phyloP scores from a whole-genome alignment of 2,888 invertebrate genomes.

The Achlya flavicornis region DNA sequence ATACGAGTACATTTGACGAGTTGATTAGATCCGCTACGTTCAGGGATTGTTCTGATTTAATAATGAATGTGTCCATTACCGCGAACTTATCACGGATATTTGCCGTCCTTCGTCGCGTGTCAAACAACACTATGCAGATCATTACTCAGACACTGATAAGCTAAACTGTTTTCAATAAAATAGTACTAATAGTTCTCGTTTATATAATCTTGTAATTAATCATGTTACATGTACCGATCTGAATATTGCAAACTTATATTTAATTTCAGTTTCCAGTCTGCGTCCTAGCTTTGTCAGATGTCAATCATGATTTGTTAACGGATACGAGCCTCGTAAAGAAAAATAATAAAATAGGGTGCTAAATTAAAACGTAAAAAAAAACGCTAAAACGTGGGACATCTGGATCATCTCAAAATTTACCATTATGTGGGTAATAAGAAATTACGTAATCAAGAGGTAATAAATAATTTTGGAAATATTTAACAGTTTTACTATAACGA shows the following conservation, averaged over 20 bases:
- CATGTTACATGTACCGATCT: not conserved
- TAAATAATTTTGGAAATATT: not conserved
- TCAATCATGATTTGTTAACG: not conserved
- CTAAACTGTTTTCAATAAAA: constrained; percentile 9
- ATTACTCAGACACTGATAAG: constrained; percentile 51
- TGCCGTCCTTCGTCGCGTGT: constrained; percentile 47
- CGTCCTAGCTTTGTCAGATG: not conserved
- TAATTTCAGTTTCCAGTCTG: not conserved
- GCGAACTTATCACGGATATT: constrained; percentile 73
- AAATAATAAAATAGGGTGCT: not conserved
- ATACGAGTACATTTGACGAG: constrained; percentile 13
- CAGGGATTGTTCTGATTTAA: constrained; percentile 69
- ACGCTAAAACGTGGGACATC: too few species aligned
- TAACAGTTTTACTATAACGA: constrained; percentile 9
- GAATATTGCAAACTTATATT: not conserved
- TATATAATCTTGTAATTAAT: constrained; percentile 8
- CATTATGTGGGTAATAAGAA: too few species aligned
- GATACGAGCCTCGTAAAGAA: not conserved
- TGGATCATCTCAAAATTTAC: too few species aligned
- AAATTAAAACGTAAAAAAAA: too few species aligned
- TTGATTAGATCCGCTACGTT: constrained; percentile 65
- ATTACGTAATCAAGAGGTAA: too few species aligned
- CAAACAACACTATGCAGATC: constrained; percentile 42
- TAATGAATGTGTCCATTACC: constrained; percentile 74
- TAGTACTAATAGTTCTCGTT: constrained; percentile 3